phyloP scores from a whole-genome alignment of 2,888 invertebrate genomes.

The Drosophila conformis region DNA sequence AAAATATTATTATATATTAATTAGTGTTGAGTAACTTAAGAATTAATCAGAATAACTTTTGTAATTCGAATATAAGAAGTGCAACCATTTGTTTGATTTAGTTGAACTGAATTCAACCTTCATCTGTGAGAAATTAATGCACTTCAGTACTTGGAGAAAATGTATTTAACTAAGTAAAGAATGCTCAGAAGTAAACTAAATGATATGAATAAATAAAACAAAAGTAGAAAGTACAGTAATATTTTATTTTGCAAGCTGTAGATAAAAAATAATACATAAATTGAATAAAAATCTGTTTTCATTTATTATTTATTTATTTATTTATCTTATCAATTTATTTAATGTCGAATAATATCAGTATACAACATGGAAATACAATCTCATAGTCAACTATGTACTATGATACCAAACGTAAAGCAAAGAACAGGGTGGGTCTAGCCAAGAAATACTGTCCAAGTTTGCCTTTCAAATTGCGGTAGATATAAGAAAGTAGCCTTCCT shows the following conservation, averaged over 20 bases:
- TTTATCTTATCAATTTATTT: neutral
- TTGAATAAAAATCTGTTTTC: neutral
- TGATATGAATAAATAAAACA: neutral
- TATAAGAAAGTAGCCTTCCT: too few species aligned
- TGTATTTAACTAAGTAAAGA: neutral
- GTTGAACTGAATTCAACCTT: neutral
- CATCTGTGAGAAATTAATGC: neutral
- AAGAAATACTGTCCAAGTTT: too few species aligned
- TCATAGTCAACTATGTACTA: too few species aligned
- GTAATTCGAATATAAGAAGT: neutral
- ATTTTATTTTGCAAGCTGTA: neutral
- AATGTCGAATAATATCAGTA: too few species aligned
- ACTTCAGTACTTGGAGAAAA: neutral
- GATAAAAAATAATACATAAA: neutral
- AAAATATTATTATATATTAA: neutral
- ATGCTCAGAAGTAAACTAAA: neutral
- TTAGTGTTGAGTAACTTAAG: neutral
- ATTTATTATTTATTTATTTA: neutral
- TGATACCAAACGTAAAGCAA: too few species aligned
- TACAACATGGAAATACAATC: neutral
- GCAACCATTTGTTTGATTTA: neutral
- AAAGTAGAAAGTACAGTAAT: neutral
- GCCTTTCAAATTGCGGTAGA: too few species aligned
- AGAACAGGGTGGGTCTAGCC: too few species aligned
- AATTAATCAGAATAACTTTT: neutral